Conservation (phyloP, 2,888 invertebrate species). For the Epinotia brunnichana region DNA sequence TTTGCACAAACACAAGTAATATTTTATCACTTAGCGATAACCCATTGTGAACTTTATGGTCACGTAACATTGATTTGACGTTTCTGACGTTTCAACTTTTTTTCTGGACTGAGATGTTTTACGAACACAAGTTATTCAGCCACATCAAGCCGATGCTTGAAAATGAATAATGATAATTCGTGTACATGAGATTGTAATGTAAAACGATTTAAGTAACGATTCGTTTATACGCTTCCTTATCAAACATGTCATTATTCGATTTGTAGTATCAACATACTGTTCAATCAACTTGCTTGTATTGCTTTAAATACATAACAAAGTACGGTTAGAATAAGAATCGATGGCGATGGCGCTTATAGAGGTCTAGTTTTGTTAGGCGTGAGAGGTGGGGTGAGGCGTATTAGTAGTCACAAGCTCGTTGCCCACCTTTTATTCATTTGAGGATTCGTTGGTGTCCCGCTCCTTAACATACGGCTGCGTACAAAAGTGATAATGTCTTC, state of each 20-base stretch:
- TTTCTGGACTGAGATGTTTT: constrained; percentile 25
- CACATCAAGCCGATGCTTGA: constrained; percentile 22
- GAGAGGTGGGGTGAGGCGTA: too few species aligned
- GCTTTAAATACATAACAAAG: not conserved
- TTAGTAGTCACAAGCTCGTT: too few species aligned
- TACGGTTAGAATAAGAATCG: not conserved
- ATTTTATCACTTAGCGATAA: constrained; percentile 74
- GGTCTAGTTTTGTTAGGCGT: too few species aligned
- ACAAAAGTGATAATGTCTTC: too few species aligned
- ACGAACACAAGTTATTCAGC: constrained; percentile 32
- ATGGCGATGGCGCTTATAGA: not conserved
- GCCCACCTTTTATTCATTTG: too few species aligned
- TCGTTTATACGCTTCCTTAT: constrained; percentile 39
- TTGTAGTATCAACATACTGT: constrained; percentile 37
- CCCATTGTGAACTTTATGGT: constrained; percentile 76
- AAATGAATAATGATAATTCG: constrained; percentile 25
- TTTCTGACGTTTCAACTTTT: constrained; percentile 43
- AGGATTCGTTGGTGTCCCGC: too few species aligned
- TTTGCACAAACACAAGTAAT: constrained; percentile 55
- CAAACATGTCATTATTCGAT: constrained; percentile 40
- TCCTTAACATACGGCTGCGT: too few species aligned
- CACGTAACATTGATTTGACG: constrained; percentile 46
- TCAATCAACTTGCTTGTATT: constrained; percentile 6
- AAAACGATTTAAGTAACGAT: constrained; percentile 31
- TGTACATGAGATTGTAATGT: constrained; percentile 23